A percentile compares a stretch with the other conserved stretches of the same genome.
These are phyloP conservation scores for Chromobotia macracanthus DNA, from an alignment of 2,797 vertebrate species.

Conservation along the genomic window DNA sequence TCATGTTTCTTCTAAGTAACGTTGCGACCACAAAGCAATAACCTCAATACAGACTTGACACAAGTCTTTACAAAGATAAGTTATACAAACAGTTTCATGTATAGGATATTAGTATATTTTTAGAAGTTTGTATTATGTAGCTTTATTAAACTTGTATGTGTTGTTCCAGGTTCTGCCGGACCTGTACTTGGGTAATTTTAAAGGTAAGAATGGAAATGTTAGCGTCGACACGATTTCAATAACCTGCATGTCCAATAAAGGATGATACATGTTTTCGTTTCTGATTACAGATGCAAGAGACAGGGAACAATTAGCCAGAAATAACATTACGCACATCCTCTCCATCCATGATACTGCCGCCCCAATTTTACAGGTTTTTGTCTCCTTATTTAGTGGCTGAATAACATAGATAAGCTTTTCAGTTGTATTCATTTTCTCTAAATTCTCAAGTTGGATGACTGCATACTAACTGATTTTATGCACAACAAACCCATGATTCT, in stretches of 20 bases:
- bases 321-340: slow-evolving; percentile 94
- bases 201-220: slow-evolving; percentile 78
- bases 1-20: background rate
- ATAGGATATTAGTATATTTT: background rate
- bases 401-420: background rate
- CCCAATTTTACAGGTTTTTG: slow-evolving; percentile 88
- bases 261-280: background rate
- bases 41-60: background rate
- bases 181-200: slow-evolving; percentile 94
- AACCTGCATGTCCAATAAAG: background rate
- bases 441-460: background rate
- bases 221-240: background rate
- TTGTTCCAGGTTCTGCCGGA: slow-evolving; percentile 86
- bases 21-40: background rate
- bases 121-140: background rate
- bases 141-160: slow-evolving; percentile 6
- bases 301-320: slow-evolving; percentile 85
- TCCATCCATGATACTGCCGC: slow-evolving; percentile 88
- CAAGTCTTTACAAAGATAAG: background rate
- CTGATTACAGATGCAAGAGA: slow-evolving; percentile 86
- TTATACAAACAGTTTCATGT: background rate
- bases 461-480: background rate
- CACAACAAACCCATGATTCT: background rate
- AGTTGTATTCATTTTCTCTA: background rate
- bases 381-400: background rate